Conservation (phyloP, 1,140 invertebrate species). For the Drosophila punjabiensis region DNA sequence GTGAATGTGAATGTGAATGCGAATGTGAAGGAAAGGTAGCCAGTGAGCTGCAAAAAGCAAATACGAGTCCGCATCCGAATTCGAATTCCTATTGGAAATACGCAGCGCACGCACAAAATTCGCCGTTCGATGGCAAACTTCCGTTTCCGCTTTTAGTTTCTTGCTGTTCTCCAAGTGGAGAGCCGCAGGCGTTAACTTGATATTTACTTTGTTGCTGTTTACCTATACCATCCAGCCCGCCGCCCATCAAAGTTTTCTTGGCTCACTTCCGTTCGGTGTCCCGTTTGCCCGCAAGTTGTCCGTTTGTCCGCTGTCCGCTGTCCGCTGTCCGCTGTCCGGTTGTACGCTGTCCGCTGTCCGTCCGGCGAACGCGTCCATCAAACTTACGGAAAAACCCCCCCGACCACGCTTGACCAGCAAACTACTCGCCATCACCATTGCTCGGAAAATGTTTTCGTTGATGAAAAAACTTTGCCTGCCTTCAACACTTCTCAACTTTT, state of each 20-base stretch:
- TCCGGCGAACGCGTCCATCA: conserved; percentile 58
- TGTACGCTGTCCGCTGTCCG: conserved; percentile 14
- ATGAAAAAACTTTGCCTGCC: conserved; percentile 82
- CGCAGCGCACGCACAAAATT: conserved; percentile 64
- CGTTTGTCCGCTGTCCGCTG: no score
- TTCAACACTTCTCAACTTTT: conserved; percentile 82
- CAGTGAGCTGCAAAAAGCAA: conserved; percentile 50
- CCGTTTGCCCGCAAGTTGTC: background rate
- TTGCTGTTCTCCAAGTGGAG: conserved; percentile 50
- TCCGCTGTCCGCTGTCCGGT: no score
- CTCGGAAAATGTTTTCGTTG: conserved; percentile 79
- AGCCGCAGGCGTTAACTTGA: conserved; percentile 80
- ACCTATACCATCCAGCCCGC: conserved; percentile 54
- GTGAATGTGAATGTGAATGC: conserved; percentile 2
- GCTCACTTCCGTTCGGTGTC: conserved; percentile 56
- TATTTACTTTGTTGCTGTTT: conserved; percentile 83
- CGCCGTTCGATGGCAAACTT: conserved; percentile 70
- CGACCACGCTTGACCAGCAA: conserved; percentile 71
- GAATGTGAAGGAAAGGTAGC: conserved; percentile 36
- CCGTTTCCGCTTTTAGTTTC: conserved; percentile 82
- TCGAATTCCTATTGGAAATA: conserved; percentile 44
- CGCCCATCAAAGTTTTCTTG: conserved; percentile 62
- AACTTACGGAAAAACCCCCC: conserved; percentile 53
- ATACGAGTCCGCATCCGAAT: conserved; percentile 43
- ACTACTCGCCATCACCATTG: conserved; percentile 56